Evolutionary conservation across 2,113 vertebrate species (phyloP), one percentile per base, ranked within the genome.

Genomic region (Oriolus oriolus): DNA sequence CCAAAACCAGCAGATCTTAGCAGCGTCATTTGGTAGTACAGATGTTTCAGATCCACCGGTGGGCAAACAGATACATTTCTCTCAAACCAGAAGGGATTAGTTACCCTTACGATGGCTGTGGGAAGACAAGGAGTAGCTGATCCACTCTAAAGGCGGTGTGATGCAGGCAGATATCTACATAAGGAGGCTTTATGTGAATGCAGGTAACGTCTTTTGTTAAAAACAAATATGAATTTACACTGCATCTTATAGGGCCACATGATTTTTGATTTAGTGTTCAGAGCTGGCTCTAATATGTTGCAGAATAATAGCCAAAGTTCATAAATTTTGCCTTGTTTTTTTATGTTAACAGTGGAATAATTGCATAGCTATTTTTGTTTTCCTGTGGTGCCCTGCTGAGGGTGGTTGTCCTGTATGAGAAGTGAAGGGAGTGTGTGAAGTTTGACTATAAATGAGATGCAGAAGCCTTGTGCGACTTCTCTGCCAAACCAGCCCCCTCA

Each of bases 181-280:
- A n/a, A 71, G 11, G 33, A 71, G 17, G 21, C 24, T 84, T 89
- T 74, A 23, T 66, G 10, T 21, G 47, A 94, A 78, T 57, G 56
- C 42, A 60, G 8, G 6, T 65, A 65, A 52, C 0, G 0, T 50
- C 12, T 26, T 53, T 41, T 61, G 66, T 42, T 3, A 6, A 10
- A 63, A 90, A 23, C 1, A 50, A 42, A 56, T 52, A 23, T 8
- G 39, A 56, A 30, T 74, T 61, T 84, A 30, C 0, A 3, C 41
- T 47, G 6, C 27, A 28, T 84, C 18, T 73, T 16, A 24, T 10
- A 39, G 30, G 26, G 7, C 33, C 44, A 35, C 16, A 9, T 56
- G 20, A 24, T 50, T 80, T 92, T 64, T 83, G 39, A 75, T 13
- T 8, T n/a, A 31, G 9, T 28, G 13, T 74, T 88, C 63, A 69